phyloP scores from a whole-genome alignment of 1,140 invertebrate genomes.

The Ceratina calcarata region DNA sequence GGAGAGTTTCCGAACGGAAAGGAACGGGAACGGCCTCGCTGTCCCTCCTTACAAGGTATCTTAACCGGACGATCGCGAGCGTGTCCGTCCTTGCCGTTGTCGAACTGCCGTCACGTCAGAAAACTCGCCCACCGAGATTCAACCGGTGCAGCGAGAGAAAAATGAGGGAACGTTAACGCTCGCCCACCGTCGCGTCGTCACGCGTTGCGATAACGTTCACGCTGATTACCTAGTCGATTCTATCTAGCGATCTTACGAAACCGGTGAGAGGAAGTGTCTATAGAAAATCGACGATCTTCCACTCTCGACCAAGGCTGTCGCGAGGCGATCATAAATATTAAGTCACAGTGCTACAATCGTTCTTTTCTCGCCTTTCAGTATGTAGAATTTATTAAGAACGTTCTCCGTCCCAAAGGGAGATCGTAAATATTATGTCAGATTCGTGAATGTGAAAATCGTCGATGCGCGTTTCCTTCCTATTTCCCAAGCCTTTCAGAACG shows the following conservation, averaged over 20 bases:
- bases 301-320: no score
- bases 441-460: no score
- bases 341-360: no score
- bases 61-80: constrained; percentile 55
- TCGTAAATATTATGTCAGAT: no score
- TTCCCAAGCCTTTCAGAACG: no score
- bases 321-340: no score
- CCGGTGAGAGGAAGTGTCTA: background rate
- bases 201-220: background rate
- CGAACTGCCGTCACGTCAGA: constrained; percentile 13
- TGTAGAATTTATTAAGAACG: no score
- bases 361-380: no score
- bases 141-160: constrained; percentile 4
- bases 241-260: constrained; percentile 10
- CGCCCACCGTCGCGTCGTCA: background rate
- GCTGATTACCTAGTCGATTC: background rate
- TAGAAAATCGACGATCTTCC: background rate
- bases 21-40: constrained; percentile 58
- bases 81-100: constrained; percentile 57
- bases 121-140: constrained; percentile 53
- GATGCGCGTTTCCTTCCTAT: no score
- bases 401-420: no score
- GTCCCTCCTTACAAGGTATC: constrained; percentile 72
- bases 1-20: constrained; percentile 62
- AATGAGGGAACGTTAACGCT: background rate